These are phyloP conservation scores for Cydia amplana DNA, from an alignment of 1,140 invertebrate species.

Conservation along the genomic window DNA sequence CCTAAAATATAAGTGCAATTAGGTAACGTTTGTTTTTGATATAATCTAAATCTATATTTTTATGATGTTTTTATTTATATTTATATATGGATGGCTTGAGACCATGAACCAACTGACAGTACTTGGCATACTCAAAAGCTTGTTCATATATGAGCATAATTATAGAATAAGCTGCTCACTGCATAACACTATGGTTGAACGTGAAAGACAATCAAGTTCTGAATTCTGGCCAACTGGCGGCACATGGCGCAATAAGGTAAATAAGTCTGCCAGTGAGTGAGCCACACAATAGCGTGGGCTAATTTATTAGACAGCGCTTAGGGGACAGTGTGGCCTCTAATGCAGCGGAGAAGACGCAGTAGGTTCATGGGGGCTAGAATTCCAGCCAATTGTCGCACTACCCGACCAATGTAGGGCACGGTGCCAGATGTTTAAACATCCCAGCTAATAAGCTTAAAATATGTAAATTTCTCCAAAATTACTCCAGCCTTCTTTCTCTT, in stretches of 20 bases:
- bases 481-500: too few relatives aligned
- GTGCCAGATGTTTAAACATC: too few relatives aligned
- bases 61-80: too few relatives aligned
- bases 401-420: background rate
- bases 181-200: constrained; percentile 21
- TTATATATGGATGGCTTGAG: too few relatives aligned
- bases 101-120: too few relatives aligned
- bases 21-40: too few relatives aligned
- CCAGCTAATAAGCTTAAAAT: too few relatives aligned
- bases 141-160: too few relatives aligned
- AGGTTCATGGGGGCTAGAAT: background rate
- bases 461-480: too few relatives aligned
- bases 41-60: too few relatives aligned
- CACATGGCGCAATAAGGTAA: constrained; percentile 56
- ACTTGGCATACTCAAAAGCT: too few relatives aligned
- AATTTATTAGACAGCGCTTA: constrained; percentile 68
- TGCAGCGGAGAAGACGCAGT: constrained; percentile 34
- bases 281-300: constrained; percentile 62
- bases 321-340: constrained; percentile 44
- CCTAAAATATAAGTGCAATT: too few relatives aligned
- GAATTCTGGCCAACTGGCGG: constrained; percentile 51
- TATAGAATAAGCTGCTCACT: constrained; percentile 33
- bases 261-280: constrained; percentile 67
- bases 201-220: constrained; percentile 40
- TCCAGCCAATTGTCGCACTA: background rate